These are phyloP conservation scores for Leptothorax acervorum DNA, from an alignment of 2,888 invertebrate genomes.

Conservation along the genomic window DNA sequence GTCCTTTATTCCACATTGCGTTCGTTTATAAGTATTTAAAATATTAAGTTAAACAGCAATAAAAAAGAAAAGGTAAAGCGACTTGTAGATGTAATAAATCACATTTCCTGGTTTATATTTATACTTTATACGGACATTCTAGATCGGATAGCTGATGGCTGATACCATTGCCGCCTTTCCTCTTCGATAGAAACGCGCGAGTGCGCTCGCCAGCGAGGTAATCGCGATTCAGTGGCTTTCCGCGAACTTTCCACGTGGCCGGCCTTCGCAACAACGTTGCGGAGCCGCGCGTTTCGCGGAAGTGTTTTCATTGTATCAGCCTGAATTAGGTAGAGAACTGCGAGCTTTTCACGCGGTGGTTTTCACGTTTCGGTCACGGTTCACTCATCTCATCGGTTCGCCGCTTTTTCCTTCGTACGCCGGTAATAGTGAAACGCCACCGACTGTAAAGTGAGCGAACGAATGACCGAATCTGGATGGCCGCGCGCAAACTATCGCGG, in stretches of 20 bases:
- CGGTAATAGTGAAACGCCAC: background rate
- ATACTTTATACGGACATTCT: constrained; percentile 11
- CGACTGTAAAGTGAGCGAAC: background rate
- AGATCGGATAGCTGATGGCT: constrained; percentile 12
- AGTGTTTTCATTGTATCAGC: constrained; percentile 24
- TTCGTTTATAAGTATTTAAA: background rate
- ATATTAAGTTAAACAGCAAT: background rate
- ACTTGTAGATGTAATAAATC: background rate
- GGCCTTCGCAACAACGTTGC: constrained; percentile 4
- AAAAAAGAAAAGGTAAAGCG: background rate
- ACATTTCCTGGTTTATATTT: constrained; percentile 18
- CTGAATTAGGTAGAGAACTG: background rate
- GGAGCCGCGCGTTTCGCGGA: constrained; percentile 30
- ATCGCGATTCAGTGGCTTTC: constrained; percentile 38
- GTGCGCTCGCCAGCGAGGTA: constrained; percentile 18
- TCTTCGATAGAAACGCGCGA: constrained; percentile 45
- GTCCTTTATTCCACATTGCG: background rate
- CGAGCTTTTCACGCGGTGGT: constrained; percentile 25
- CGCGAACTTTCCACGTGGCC: constrained; percentile 49
- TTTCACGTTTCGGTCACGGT: constrained; percentile 41
- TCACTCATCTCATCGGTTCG: constrained; percentile 36
- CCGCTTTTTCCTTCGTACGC: background rate
- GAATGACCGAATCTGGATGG: background rate
- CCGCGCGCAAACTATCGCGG: background rate
- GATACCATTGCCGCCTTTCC: constrained; percentile 18